A percentile compares a stretch with the other conserved stretches of the same genome.
Conservation (phyloP, 2,113 vertebrate species). For the Tretioscincus oriximinensis region DNA sequence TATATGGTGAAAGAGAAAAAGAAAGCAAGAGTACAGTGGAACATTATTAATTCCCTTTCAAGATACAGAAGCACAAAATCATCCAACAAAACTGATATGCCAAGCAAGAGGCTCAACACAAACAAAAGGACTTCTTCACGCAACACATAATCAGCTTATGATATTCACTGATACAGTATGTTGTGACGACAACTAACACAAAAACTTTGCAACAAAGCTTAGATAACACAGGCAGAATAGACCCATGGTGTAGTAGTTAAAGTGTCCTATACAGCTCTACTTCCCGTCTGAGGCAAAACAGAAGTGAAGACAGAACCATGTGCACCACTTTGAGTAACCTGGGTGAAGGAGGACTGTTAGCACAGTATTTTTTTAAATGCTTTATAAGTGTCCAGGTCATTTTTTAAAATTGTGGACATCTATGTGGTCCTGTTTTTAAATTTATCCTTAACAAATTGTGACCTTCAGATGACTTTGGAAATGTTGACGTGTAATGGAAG, state of each 20-base stretch:
- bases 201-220: neutral
- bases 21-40: neutral
- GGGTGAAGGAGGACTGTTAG: too few species aligned
- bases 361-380: too few species aligned
- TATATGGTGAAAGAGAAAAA: neutral
- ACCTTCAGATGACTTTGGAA: too few species aligned
- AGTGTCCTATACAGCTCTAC: too few species aligned
- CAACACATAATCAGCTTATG: neutral
- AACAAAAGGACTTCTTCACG: slow-evolving; percentile 2
- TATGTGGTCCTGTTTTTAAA: too few species aligned
- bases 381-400: too few species aligned
- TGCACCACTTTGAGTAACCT: too few species aligned
- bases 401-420: too few species aligned
- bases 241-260: neutral
- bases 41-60: neutral
- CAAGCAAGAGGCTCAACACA: neutral
- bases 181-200: slow-evolving; percentile 11
- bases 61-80: neutral
- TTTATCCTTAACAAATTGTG: too few species aligned
- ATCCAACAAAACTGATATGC: neutral
- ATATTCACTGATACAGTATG: neutral
- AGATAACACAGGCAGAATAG: neutral
- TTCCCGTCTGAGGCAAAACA: too few species aligned
- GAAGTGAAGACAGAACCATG: too few species aligned
- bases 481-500: too few species aligned